These are phyloP conservation scores for Microcebus lehilahytsara DNA, from an alignment of 2,113 vertebrate species.

Conservation along the genomic window DNA sequence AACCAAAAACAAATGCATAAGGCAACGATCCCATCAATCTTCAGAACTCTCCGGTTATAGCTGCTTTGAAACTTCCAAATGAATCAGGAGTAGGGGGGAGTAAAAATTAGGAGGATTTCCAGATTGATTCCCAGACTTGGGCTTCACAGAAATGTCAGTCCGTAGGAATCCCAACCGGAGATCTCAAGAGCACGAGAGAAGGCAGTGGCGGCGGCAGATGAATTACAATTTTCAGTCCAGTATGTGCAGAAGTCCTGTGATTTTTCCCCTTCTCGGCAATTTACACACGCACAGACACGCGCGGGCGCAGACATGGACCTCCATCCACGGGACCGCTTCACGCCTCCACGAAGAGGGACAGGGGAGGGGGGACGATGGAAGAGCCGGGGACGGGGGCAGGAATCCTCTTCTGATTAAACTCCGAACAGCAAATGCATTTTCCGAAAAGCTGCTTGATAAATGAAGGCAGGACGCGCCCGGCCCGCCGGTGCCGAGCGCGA, in stretches of 20 bases:
- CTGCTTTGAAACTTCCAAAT: slow-evolving; percentile 77
- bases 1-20: slow-evolving; percentile 77
- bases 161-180: slow-evolving; percentile 75
- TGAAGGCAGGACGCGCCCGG: slow-evolving; percentile 76
- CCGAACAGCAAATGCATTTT: slow-evolving; percentile 68
- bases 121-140: slow-evolving; percentile 74
- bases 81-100: slow-evolving; percentile 71
- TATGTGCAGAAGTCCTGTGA: slow-evolving; percentile 77
- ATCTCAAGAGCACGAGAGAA: slow-evolving; percentile 72
- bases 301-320: slow-evolving; percentile 78
- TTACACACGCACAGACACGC: slow-evolving; percentile 72
- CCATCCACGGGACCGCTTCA: slow-evolving; percentile 61
- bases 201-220: slow-evolving; percentile 76
- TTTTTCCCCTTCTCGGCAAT: slow-evolving; percentile 79
- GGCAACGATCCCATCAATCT: slow-evolving; percentile 78
- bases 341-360: slow-evolving; percentile 61
- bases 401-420: slow-evolving; percentile 66
- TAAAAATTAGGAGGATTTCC: slow-evolving; percentile 44
- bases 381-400: slow-evolving; percentile 4
- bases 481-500: slow-evolving; percentile 61
- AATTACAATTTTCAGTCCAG: slow-evolving; percentile 76
- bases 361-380: neutral
- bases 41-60: slow-evolving; percentile 70
- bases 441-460: slow-evolving; percentile 76
- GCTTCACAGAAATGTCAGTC: slow-evolving; percentile 80